A percentile compares a stretch with the other conserved stretches of the same genome.
phyloP scores from a whole-genome alignment of 2,797 vertebrate genomes.

The Sorex maritimensis region DNA sequence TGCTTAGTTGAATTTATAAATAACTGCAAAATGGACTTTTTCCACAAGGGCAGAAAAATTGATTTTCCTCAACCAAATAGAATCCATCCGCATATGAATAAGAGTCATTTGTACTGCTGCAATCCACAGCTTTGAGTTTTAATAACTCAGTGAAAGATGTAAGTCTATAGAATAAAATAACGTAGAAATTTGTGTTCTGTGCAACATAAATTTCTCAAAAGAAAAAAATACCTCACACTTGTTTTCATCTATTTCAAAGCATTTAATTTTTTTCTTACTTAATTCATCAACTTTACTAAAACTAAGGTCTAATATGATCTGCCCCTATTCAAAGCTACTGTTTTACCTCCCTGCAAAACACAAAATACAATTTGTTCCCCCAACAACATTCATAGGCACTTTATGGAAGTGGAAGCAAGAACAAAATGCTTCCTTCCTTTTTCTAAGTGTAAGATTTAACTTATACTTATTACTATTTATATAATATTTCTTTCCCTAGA shows the following conservation, averaged over 20 bases:
- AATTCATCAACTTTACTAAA: constrained; percentile 18
- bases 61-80: constrained; percentile 49
- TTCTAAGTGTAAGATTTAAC: neutral
- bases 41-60: constrained; percentile 16
- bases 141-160: constrained; percentile 32
- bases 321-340: neutral
- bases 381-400: neutral
- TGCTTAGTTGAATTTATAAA: constrained; percentile 49
- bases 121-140: constrained; percentile 39
- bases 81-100: constrained; percentile 61
- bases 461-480: neutral
- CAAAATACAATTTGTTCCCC: constrained; percentile 21
- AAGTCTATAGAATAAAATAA: constrained; percentile 26
- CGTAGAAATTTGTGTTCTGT: neutral
- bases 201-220: neutral
- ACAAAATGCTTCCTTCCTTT: neutral
- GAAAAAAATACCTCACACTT: neutral
- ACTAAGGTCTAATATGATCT: neutral
- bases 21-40: constrained; percentile 51
- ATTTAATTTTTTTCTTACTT: too few relatives aligned
- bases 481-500: constrained; percentile 9
- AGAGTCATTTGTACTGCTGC: constrained; percentile 21
- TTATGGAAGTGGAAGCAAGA: neutral
- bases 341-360: neutral
- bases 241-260: too few relatives aligned